Evolutionary conservation across 2,113 vertebrate genomes (phyloP).

Genomic region (Urocolius indicus): DNA sequence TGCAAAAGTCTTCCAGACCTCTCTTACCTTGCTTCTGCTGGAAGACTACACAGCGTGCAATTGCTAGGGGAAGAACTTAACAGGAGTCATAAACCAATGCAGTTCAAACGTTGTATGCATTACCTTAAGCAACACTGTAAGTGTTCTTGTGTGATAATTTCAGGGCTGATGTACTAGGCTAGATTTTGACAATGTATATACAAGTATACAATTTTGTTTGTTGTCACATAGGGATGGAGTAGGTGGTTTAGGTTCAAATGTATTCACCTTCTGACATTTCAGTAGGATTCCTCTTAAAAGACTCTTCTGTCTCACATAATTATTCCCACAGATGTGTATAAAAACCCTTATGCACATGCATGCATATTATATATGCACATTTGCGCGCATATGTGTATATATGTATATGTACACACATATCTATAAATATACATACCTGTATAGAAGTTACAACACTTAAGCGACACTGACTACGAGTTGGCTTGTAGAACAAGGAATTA

Average conservation of each 20-base stretch:
- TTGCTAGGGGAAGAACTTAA: not conserved
- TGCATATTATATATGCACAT: not conserved
- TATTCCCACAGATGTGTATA: not conserved
- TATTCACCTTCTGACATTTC: not conserved
- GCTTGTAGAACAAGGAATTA: not conserved
- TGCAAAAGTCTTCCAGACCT: not conserved
- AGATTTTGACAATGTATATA: not conserved
- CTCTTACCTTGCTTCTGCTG: not conserved
- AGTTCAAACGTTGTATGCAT: not conserved
- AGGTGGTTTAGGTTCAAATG: fast-evolving
- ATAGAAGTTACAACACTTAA: not conserved
- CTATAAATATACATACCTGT: not conserved
- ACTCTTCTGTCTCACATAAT: not conserved
- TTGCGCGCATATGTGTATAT: not conserved
- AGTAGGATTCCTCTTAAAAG: not conserved
- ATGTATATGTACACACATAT: not conserved
- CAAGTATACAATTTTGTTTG: not conserved
- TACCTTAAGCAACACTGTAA: not conserved
- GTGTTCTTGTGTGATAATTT: not conserved
- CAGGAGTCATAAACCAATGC: not conserved
- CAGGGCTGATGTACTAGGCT: not conserved
- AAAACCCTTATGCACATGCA: not conserved
- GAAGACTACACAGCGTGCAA: fast-evolving
- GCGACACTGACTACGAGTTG: not conserved
- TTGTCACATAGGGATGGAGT: not conserved